A percentile compares a stretch with the other conserved stretches of the same genome.
Conservation (phyloP, 2,113 vertebrate species). For the Myotis brandtii region DNA sequence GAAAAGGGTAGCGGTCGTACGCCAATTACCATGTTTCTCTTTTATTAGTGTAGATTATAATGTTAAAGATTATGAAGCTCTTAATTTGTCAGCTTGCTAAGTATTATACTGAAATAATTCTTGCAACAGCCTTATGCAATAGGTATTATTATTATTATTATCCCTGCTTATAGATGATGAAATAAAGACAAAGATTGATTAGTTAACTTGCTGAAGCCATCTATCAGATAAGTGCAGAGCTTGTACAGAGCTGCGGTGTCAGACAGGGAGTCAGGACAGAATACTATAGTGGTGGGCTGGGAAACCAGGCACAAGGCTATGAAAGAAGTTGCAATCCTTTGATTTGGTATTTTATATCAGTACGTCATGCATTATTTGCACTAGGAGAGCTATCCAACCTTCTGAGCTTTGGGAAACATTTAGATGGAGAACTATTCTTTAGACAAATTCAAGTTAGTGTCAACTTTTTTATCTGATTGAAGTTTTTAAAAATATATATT, state of each 20-base stretch:
- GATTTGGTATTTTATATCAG: not conserved
- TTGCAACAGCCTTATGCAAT: not conserved
- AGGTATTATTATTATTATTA: not conserved
- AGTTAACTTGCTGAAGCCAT: not conserved
- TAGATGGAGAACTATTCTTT: not conserved
- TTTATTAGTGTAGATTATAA: too few species aligned
- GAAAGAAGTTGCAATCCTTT: not conserved
- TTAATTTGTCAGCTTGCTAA: not conserved
- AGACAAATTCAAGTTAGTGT: not conserved
- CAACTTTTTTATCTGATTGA: not conserved
- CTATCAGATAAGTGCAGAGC: not conserved
- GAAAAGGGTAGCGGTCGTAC: too few species aligned
- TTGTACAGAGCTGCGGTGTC: not conserved
- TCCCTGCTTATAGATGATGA: not conserved
- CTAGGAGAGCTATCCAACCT: not conserved
- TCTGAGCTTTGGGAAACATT: not conserved
- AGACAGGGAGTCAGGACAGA: not conserved
- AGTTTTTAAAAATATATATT: too few species aligned
- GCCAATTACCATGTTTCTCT: too few species aligned
- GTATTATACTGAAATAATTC: not conserved
- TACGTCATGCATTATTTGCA: not conserved
- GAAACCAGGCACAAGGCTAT: not conserved
- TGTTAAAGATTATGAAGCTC: not conserved
- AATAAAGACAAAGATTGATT: not conserved
- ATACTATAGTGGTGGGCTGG: not conserved